Base-by-base conservation (phyloP, 2,888 invertebrate species). In the Zygothrica quintamaculata region DNA sequence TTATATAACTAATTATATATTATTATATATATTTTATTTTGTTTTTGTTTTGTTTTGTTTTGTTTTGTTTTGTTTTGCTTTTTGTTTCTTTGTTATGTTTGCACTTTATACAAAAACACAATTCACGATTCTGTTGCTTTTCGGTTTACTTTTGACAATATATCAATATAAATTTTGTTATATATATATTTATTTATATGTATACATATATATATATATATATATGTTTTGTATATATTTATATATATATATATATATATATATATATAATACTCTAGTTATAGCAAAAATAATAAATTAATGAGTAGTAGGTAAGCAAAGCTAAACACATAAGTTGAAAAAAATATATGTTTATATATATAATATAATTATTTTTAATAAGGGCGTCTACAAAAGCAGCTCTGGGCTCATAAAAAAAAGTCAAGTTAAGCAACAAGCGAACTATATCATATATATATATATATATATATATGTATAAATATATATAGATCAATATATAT, bases 271-370 rank as follows among this genome's bases (percentile, higher is more conserved):
- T 87, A 87, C 88, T 74, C 72, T 67, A 81, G 64, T 67, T 53
- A 65, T 71, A 74, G 64, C 59, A 74, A 74, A 80, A 74, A 81
- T 67, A 87, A 87, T 85, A 80, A 87, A 59, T 85, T 74, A 87
- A 71, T 80, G 76, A 80, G 75, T 87, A 74, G 56, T 65, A 69
- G 70, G 59, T 81, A 81, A 81, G 82, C 66, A 65, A 70, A 81
- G 78, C 81, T 69, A 53, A 73, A 77, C 77, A 71, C 64, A 50
- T 18, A 48, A 16, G 39, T 9, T 50, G 33, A 50, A 42, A 7
- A 11, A 25, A 59, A 31, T 43, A 29, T 26, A 22, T 18, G 26
- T 43, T 3, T 40, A 18, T 40, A 7, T 40, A 40, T 11, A 13
- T 40, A 40, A 13, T 15, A 37, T 8, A 13, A 6, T 37, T 37